Evolutionary conservation across 2,888 invertebrate species (phyloP).

Genomic region (Hesperia comma): DNA sequence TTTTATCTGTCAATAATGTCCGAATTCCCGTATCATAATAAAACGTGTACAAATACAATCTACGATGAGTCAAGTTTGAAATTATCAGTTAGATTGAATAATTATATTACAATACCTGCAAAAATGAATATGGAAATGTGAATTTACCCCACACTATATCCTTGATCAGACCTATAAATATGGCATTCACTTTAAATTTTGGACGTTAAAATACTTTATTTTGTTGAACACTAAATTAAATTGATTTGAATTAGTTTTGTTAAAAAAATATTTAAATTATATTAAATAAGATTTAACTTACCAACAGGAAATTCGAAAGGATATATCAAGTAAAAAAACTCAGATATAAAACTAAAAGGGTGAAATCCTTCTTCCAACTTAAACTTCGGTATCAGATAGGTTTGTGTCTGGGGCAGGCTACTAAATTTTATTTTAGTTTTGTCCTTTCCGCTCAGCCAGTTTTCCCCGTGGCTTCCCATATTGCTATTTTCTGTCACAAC

Average conservation of each 20-base stretch:
- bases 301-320: slow-evolving; percentile 87
- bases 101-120: slow-evolving; percentile 65
- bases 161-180: slow-evolving; percentile 67
- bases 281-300: slow-evolving; percentile 61
- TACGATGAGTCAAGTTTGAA: too few relatives aligned
- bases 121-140: slow-evolving; percentile 74
- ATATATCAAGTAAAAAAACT: slow-evolving; percentile 85
- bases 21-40: too few relatives aligned
- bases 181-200: neutral
- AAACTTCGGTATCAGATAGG: slow-evolving; percentile 79
- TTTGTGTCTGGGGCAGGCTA: slow-evolving; percentile 73
- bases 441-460: slow-evolving; percentile 72
- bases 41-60: too few relatives aligned
- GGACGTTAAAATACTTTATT: too few relatives aligned
- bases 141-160: slow-evolving; percentile 77
- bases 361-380: slow-evolving; percentile 85
- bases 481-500: slow-evolving; percentile 63
- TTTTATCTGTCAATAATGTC: too few relatives aligned
- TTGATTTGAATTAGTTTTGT: too few relatives aligned
- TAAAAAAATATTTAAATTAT: neutral
- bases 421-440: slow-evolving; percentile 77
- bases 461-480: slow-evolving; percentile 64
- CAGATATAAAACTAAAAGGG: slow-evolving; percentile 85
- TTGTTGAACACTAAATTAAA: neutral
- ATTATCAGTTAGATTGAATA: neutral